These are phyloP conservation scores for Neomicropteryx cornuta DNA, from an alignment of 1,140 invertebrate genomes.

Conservation along the genomic window DNA sequence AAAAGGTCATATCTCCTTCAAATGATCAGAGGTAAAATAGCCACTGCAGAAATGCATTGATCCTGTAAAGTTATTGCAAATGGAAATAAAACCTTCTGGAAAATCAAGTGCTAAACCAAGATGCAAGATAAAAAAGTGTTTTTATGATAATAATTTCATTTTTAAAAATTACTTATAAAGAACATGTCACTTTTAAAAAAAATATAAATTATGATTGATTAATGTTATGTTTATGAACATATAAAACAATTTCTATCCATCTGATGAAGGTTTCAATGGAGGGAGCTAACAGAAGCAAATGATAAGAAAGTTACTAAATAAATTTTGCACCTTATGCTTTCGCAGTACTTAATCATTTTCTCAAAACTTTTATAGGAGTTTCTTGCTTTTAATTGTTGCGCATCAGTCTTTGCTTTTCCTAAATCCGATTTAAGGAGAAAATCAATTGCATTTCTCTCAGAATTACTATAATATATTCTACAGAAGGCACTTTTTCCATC, in stretches of 20 bases:
- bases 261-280: slow-evolving; percentile 7
- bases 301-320: neutral
- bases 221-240: neutral
- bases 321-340: slow-evolving; percentile 45
- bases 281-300: slow-evolving; percentile 1
- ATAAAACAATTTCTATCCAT: neutral
- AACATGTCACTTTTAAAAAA: neutral
- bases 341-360: slow-evolving; percentile 68
- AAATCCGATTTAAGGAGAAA: slow-evolving; percentile 67
- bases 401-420: slow-evolving; percentile 40
- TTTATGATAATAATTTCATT: too few relatives aligned
- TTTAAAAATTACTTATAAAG: neutral
- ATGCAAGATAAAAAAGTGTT: too few relatives aligned
- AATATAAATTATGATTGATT: neutral
- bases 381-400: slow-evolving; percentile 45
- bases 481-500: slow-evolving; percentile 81
- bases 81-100: too few relatives aligned
- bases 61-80: too few relatives aligned
- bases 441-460: slow-evolving; percentile 66
- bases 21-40: too few relatives aligned
- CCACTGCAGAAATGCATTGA: too few relatives aligned
- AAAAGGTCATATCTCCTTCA: too few relatives aligned
- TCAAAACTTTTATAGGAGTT: slow-evolving; percentile 58
- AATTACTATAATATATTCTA: slow-evolving; percentile 80
- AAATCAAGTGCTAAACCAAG: too few relatives aligned